Evolutionary conservation across 2,113 vertebrate species (phyloP).

Genomic region (Clupea harengus): DNA sequence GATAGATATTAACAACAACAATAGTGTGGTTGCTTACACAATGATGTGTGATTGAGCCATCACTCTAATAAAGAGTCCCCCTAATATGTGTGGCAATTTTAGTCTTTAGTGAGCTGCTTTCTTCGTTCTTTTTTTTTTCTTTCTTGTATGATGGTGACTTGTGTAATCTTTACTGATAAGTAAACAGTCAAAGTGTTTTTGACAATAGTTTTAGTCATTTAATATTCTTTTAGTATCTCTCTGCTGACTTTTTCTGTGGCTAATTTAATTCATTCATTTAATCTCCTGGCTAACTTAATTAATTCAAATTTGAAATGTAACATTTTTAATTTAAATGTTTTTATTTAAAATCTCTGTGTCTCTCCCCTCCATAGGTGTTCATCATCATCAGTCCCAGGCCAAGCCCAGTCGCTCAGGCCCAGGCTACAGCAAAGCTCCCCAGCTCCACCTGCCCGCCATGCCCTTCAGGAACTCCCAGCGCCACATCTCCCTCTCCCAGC

Average conservation of each 20-base stretch:
- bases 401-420: constrained; percentile 41
- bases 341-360: background rate
- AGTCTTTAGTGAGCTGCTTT: background rate
- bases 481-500: constrained; percentile 44
- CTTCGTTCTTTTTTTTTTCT: background rate
- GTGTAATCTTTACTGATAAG: background rate
- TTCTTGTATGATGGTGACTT: background rate
- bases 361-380: background rate
- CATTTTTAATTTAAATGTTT: no score
- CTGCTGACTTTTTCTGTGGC: no score
- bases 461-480: constrained; percentile 51
- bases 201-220: background rate
- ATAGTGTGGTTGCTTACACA: no score
- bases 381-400: background rate
- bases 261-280: no score
- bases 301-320: no score
- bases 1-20: no score
- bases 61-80: no score
- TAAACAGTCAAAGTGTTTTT: background rate
- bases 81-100: no score
- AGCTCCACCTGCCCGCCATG: constrained; percentile 60
- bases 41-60: no score
- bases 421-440: constrained; percentile 39
- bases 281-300: no score
- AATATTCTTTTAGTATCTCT: background rate